Conservation (phyloP, 2,888 invertebrate genomes). For the Ophioninae sp. region DNA sequence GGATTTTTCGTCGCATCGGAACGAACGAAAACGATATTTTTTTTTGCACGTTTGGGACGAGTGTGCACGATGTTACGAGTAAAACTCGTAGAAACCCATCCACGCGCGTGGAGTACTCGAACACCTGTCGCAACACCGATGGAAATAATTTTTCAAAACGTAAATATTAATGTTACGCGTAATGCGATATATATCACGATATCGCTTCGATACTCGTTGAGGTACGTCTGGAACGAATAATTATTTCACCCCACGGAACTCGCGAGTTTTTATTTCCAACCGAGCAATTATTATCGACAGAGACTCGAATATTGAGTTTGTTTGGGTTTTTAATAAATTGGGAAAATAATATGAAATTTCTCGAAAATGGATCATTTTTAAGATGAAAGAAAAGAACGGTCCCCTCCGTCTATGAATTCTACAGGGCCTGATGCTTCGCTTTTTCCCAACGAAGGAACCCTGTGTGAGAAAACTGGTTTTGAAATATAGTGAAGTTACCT, state of each 20-base stretch:
- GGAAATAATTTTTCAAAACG: constrained; percentile 34
- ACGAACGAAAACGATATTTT: background rate
- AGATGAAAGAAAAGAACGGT: no score
- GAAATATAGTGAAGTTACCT: no score
- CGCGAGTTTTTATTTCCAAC: background rate
- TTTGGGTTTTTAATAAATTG: background rate
- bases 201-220: constrained; percentile 42
- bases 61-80: background rate
- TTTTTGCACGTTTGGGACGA: background rate
- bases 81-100: background rate
- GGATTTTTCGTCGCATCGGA: constrained; percentile 11
- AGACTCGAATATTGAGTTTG: background rate
- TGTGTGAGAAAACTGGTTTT: no score
- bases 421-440: no score
- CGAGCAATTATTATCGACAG: background rate
- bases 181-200: constrained; percentile 2
- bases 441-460: no score
- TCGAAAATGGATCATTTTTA: no score
- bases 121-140: constrained; percentile 58
- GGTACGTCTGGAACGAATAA: background rate
- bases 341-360: no score
- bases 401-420: no score
- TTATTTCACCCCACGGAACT: background rate
- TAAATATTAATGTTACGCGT: constrained; percentile 45
- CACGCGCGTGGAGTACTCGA: constrained; percentile 1